Percentiles rank a stretch among this genome's conserved stretches.
These are phyloP conservation scores for Cyaniris semiargus DNA, from an alignment of 2,888 invertebrate genomes.

Conservation along the genomic window DNA sequence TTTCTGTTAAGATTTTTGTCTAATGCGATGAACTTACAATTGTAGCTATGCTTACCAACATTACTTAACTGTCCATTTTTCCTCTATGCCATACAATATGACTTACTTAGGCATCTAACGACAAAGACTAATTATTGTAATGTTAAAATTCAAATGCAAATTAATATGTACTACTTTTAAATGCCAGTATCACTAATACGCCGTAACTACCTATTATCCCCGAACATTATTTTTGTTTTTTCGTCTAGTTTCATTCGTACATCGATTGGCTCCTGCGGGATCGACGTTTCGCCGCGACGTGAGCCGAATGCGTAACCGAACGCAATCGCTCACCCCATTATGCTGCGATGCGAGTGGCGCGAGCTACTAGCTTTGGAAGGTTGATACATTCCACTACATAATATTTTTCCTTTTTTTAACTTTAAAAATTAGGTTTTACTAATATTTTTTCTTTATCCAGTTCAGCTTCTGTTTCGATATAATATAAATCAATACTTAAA, in stretches of 20 bases:
- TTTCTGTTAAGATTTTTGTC: no score
- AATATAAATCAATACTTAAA: no score
- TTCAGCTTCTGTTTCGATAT: no score
- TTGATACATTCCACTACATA: neutral
- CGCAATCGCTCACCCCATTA: constrained; percentile 62
- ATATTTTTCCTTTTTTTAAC: neutral
- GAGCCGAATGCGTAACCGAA: constrained; percentile 62
- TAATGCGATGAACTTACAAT: no score
- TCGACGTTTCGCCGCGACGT: constrained; percentile 72
- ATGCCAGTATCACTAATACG: neutral
- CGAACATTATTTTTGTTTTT: neutral
- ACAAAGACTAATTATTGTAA: no score
- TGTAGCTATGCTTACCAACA: no score
- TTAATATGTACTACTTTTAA: neutral
- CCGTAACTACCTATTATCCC: neutral
- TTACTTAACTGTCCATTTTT: no score
- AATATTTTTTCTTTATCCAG: no score
- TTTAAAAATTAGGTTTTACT: no score
- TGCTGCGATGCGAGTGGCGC: constrained; percentile 43
- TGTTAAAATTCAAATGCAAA: neutral
- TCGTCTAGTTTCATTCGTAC: constrained; percentile 11
- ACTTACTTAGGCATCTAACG: no score
- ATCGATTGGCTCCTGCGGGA: constrained; percentile 72
- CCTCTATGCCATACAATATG: no score
- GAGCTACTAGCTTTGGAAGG: constrained; percentile 41